Evolutionary conservation across 2,797 vertebrate species (phyloP).

Genomic region (Odontamblyopus rebecca): DNA sequence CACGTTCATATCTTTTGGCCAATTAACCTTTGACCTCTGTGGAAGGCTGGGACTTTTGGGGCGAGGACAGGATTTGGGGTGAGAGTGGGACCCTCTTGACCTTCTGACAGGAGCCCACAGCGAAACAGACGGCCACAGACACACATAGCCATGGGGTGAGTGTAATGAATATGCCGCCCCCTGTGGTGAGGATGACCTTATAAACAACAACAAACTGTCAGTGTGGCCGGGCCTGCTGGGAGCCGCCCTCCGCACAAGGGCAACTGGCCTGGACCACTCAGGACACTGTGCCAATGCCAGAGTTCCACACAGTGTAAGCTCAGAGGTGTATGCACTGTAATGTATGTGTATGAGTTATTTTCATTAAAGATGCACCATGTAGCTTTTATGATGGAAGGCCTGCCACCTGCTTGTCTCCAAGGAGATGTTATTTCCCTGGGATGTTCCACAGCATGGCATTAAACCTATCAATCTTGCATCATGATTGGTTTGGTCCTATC

Average conservation of each 20-base stretch:
- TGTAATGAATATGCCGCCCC: constrained; percentile 78
- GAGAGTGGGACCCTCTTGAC: constrained; percentile 62
- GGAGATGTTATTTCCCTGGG: too few species aligned
- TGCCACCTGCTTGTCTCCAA: too few species aligned
- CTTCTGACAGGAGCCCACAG: constrained; percentile 70
- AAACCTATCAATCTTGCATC: too few species aligned
- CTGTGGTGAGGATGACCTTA: constrained; percentile 78
- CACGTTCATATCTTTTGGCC: constrained; percentile 5
- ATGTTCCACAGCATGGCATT: too few species aligned
- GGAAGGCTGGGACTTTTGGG: constrained; percentile 31
- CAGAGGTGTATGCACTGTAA: constrained; percentile 15
- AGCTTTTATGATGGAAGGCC: neutral
- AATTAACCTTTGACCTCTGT: constrained; percentile 43
- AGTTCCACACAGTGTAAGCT: constrained; percentile 24
- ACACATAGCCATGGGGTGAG: constrained; percentile 74
- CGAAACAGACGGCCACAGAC: constrained; percentile 76
- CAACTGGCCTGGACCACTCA: constrained; percentile 57
- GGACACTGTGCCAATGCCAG: constrained; percentile 39
- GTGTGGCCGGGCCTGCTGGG: constrained; percentile 66
- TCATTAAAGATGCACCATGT: neutral
- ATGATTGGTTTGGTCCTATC: too few species aligned
- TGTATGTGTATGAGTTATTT: neutral
- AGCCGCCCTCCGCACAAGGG: constrained; percentile 72
- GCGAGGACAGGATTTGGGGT: constrained; percentile 51
- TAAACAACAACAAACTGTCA: constrained; percentile 76